Base-by-base conservation (phyloP, 2,797 vertebrate species). In the Numenius phaeopus region DNA sequence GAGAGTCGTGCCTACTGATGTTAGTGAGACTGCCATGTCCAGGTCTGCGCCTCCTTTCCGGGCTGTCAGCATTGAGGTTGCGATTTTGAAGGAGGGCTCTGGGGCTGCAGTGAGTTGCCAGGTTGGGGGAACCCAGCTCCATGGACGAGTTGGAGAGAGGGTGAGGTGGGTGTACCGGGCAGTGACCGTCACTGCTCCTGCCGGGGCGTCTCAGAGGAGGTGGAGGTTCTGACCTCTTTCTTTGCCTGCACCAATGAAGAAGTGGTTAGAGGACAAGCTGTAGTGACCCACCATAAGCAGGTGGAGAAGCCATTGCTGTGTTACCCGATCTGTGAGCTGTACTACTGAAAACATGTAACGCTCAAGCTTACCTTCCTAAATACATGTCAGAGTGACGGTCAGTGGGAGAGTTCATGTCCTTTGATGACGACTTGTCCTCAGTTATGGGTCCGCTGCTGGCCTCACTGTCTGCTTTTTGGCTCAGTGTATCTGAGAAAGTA, bases 401-500 rank as follows among this genome's bases (percentile, higher is more conserved):
- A 16, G 98, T 98, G 32, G 99, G 99, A 20, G 99, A 99, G 96
- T 97, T 98, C 91, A 99, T 97, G 95, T 99, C 99, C 98, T 99
- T 99, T 50, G 98, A 99, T 3, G 99, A 99, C 67, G 99, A 98
- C 97, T 99, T 99, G 75, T 99, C 99, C 19, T 99, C 99, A 3
- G 98, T 98, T 24, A 99, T 97, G 8, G 99, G 99, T 65, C 99
- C 99, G 3, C 99, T 99, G 98, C 99, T 99, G 94, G 99, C 99
- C 97, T 99, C 99, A 8, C 99, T 99, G 98, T 99, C 99, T 7
- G 99, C 99, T 97, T 99, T 99, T 96, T 99, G 99, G 98, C 99
- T 99, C 98, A 99, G 97, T 21, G 99, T 99, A 97, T 99, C 99
- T 8, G 99, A 99, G 98, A 99, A 99, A 15, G 98, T 99, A 97